Conservation (phyloP, 1,140 invertebrate genomes). For the Aphelenchoides besseyi region DNA sequence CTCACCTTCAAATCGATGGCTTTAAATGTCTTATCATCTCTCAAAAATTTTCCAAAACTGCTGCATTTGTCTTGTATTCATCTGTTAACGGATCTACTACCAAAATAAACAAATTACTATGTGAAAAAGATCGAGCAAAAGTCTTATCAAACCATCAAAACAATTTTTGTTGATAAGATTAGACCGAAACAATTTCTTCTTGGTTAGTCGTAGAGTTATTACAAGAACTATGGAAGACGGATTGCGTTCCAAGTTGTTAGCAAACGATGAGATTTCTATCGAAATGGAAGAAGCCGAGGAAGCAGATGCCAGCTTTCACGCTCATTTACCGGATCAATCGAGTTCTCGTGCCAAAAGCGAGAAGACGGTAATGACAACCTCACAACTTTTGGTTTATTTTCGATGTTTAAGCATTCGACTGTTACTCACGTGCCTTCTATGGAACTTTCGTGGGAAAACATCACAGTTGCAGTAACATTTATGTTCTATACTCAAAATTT, state of each 20-base stretch:
- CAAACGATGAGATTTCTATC: conserved; percentile 7
- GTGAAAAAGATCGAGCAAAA: too few relatives aligned
- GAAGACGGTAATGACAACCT: too few relatives aligned
- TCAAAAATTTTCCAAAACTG: too few relatives aligned
- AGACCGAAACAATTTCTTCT: not conserved
- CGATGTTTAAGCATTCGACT: conserved; percentile 12
- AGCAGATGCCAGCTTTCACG: not conserved
- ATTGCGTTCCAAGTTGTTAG: conserved; percentile 5
- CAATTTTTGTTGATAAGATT: conserved; percentile 9
- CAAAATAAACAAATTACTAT: too few relatives aligned
- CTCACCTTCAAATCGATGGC: not conserved
- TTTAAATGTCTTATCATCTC: too few relatives aligned
- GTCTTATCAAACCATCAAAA: too few relatives aligned
- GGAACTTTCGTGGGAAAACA: conserved; percentile 15
- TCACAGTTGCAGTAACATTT: conserved; percentile 2
- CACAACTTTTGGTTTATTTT: too few relatives aligned
- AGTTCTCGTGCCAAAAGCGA: too few relatives aligned
- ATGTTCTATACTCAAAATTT: too few relatives aligned
- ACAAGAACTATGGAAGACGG: not conserved
- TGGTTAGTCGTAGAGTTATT: not conserved
- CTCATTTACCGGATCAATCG: too few relatives aligned
- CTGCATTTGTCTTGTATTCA: too few relatives aligned
- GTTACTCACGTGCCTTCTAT: conserved; percentile 5
- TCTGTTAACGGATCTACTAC: too few relatives aligned
- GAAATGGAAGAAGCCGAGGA: conserved; percentile 4